These are phyloP conservation scores for Matsumyia berberina DNA, from an alignment of 2,888 invertebrate species.

Conservation along the genomic window DNA sequence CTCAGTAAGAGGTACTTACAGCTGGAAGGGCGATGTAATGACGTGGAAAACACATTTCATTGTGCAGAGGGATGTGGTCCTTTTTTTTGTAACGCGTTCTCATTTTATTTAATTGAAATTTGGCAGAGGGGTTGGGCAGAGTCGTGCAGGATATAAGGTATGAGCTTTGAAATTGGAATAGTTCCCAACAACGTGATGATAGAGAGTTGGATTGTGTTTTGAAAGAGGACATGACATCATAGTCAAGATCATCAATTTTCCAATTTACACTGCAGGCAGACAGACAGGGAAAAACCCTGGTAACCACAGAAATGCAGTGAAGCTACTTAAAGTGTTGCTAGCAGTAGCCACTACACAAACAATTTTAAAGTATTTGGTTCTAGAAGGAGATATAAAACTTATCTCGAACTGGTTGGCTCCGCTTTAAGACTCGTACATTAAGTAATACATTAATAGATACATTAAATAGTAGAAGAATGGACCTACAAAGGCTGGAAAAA, in stretches of 20 bases:
- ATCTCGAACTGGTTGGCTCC: too few species aligned
- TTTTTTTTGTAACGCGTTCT: conserved; percentile 57
- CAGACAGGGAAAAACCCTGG: too few species aligned
- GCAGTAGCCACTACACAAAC: too few species aligned
- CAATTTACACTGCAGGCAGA: too few species aligned
- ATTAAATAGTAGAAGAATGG: too few species aligned
- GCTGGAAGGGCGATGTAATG: conserved; percentile 49
- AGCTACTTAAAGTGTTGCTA: too few species aligned
- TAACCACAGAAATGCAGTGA: too few species aligned
- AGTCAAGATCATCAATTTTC: background rate
- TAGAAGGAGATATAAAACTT: too few species aligned
- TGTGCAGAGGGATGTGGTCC: conserved; percentile 6
- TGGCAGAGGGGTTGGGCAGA: conserved; percentile 1
- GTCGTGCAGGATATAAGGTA: conserved; percentile 4
- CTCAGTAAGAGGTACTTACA: conserved; percentile 27
- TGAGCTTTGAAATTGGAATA: conserved; percentile 38
- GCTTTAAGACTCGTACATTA: too few species aligned
- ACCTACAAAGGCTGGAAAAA: too few species aligned
- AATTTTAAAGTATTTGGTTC: too few species aligned
- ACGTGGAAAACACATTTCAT: conserved; percentile 69
- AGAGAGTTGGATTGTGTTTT: conserved; percentile 1
- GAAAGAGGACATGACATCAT: background rate
- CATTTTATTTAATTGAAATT: conserved; percentile 72
- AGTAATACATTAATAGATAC: too few species aligned
- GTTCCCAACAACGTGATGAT: background rate